Evolutionary conservation across 2,888 invertebrate species (phyloP).

Genomic region (Adela reaumurella): DNA sequence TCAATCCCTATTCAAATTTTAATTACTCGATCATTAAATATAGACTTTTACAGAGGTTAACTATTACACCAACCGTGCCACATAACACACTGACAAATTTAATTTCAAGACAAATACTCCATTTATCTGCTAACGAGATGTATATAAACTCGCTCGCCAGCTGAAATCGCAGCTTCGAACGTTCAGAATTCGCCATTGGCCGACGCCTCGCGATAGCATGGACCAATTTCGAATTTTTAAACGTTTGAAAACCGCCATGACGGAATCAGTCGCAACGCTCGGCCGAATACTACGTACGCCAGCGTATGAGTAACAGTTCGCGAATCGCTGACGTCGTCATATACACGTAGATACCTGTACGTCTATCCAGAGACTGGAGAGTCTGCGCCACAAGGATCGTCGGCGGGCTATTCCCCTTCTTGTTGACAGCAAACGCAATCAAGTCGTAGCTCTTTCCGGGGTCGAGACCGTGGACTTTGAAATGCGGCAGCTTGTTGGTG

Average conservation of each 20-base stretch:
- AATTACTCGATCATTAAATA: no score
- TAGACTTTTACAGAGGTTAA: no score
- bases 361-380: slow-evolving; percentile 68
- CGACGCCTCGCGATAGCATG: background rate
- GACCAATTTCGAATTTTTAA: background rate
- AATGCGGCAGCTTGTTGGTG: slow-evolving; percentile 57
- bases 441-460: slow-evolving; percentile 68
- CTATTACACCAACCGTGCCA: no score
- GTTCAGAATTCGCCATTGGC: background rate
- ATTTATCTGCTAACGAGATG: no score
- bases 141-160: no score
- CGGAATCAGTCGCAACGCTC: background rate
- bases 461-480: slow-evolving; percentile 63
- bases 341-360: slow-evolving; percentile 58
- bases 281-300: slow-evolving; percentile 1
- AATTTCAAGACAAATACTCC: no score
- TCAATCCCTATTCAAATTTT: no score
- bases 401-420: slow-evolving; percentile 67
- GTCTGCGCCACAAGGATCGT: slow-evolving; percentile 66
- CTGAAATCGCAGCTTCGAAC: no score
- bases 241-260: background rate
- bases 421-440: slow-evolving; percentile 65
- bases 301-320: background rate
- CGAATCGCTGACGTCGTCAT: no score
- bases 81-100: no score